A percentile compares a stretch with the other conserved stretches of the same genome.
phyloP scores from a whole-genome alignment of 2,888 invertebrate genomes.

The Melanostoma scalare region DNA sequence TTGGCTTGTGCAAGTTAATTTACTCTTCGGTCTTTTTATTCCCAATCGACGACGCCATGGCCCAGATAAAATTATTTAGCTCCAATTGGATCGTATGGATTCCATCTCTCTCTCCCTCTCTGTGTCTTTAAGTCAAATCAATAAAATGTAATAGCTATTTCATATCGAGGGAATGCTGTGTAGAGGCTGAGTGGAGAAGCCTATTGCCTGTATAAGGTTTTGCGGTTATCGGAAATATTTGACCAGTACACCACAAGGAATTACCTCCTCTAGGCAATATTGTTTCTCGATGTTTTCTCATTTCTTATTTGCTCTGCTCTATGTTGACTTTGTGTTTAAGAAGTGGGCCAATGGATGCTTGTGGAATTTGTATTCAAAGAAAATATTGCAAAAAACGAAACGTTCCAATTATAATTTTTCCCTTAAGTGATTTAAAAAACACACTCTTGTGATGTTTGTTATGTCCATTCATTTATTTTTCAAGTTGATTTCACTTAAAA shows the following conservation, averaged over 20 bases:
- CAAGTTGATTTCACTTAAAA: too few relatives aligned
- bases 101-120: conserved; percentile 6
- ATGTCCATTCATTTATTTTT: too few relatives aligned
- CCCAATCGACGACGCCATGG: conserved; percentile 48
- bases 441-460: too few relatives aligned
- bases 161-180: conserved; percentile 35
- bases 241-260: conserved; percentile 68
- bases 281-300: conserved; percentile 45
- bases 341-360: too few relatives aligned
- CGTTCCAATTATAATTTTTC: too few relatives aligned
- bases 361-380: too few relatives aligned
- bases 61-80: conserved; percentile 60
- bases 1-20: conserved; percentile 52
- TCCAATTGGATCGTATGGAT: conserved; percentile 38
- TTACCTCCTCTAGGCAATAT: conserved; percentile 56
- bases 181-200: background rate
- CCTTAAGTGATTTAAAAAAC: too few relatives aligned
- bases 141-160: conserved; percentile 63
- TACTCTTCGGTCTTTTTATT: conserved; percentile 38
- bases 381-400: too few relatives aligned
- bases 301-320: background rate
- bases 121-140: conserved; percentile 14
- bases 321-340: background rate
- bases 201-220: conserved; percentile 6
- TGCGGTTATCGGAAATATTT: conserved; percentile 57